Evolutionary conservation across 1,140 invertebrate genomes (phyloP).

Genomic region (Mizuhopecten yessoensis): DNA sequence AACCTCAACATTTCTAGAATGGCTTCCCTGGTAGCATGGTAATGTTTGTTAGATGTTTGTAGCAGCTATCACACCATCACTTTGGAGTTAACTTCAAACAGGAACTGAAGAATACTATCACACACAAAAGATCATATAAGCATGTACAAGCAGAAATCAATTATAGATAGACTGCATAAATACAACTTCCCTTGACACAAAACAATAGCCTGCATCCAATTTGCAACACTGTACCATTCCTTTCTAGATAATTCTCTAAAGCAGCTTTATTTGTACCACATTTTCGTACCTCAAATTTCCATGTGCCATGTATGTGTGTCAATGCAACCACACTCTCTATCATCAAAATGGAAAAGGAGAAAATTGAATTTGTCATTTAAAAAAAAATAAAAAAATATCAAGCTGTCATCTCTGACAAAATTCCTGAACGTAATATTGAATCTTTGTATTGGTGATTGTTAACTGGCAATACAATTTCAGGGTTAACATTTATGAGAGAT

Average conservation of each 20-base stretch:
- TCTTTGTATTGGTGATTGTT: not conserved
- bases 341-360: too few species aligned
- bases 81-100: not conserved
- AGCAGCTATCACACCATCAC: not conserved
- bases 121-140: not conserved
- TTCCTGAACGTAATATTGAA: too few species aligned
- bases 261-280: too few species aligned
- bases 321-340: too few species aligned
- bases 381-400: too few species aligned
- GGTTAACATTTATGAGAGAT: not conserved
- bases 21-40: not conserved
- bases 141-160: not conserved
- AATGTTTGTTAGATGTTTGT: not conserved
- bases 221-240: not conserved
- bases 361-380: too few species aligned
- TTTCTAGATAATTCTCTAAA: too few species aligned
- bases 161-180: not conserved
- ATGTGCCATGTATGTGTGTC: too few species aligned
- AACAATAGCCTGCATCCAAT: not conserved
- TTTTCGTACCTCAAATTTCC: too few species aligned
- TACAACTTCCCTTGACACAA: not conserved
- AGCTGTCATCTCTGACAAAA: too few species aligned
- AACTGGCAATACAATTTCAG: not conserved
- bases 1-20: not conserved
- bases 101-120: not conserved